Evolutionary conservation across 2,113 vertebrate genomes (phyloP), one percentile per base, ranked within the genome.

Genomic region (Colaptes auratus): DNA sequence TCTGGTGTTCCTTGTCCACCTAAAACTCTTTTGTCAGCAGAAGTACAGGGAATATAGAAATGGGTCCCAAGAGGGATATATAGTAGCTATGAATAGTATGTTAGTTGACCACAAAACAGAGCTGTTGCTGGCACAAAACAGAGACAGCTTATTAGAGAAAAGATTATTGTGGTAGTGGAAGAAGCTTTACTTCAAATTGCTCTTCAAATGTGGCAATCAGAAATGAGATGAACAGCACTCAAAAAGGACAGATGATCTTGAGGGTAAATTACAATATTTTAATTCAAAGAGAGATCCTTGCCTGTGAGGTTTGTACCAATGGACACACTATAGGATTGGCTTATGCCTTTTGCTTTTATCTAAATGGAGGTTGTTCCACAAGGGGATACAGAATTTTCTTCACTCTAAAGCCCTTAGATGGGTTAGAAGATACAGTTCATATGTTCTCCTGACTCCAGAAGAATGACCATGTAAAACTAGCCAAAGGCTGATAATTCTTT

Each of bases 41-140:
- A 87, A 92, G 50, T 27, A 90, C 24, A 50, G 89, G 72, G 85
- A 89, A 86, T 90, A 89, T 15, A 78, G 91, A 90, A 95, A 83
- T 81, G 72, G 48, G 93, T 96, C 89, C 74, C 95, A 70, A 21
- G 86, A 88, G 90, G 63, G 39, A 78, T 82, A 53, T 96, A 93
- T 84, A 84, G 58, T 73, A 95, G 90, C 80, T 95, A 95, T 84
- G 85, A 93, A 77, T 75, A 83, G 80, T 76, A 90, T 91, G 61
- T 59, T 75, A 86, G 88, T 27, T 92, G 94, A 92, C 90, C 92
- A 87, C 90, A 94, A 81, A 88, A 58, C 82, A 88, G 86, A 97
- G 90, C 82, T 94, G 90, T 95, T 95, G 76, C 86, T 95, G 90
- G 94, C 90, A 92, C 70, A 73, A 96, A 96, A 60, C 92, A 95